Evolutionary conservation across 2,888 invertebrate species (phyloP).

Genomic region (Himalopsyche japonica): DNA sequence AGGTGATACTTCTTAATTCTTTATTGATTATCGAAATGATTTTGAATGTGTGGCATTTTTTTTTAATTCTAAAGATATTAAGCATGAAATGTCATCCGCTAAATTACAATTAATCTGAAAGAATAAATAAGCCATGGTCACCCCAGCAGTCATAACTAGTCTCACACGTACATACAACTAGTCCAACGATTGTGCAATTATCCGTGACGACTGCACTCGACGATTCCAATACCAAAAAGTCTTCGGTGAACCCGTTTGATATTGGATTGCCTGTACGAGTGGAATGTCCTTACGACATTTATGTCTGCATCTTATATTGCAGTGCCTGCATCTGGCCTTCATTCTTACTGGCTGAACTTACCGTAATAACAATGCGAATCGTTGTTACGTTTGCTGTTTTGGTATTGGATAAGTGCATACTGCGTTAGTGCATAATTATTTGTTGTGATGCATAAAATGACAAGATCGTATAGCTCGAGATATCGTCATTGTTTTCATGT

Average conservation of each 20-base stretch:
- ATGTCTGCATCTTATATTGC: not conserved
- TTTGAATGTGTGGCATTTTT: too few species aligned
- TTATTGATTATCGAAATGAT: too few species aligned
- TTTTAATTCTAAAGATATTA: too few species aligned
- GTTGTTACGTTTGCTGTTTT: slow-evolving; percentile 30
- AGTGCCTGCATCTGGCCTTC: slow-evolving; percentile 22
- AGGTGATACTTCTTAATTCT: too few species aligned
- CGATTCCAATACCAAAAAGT: not conserved
- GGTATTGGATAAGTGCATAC: not conserved
- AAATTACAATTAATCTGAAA: too few species aligned
- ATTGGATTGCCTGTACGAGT: not conserved
- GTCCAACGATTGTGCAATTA: slow-evolving; percentile 12
- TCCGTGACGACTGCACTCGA: not conserved
- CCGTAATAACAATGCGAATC: slow-evolving; percentile 30
- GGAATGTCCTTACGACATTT: not conserved
- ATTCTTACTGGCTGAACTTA: slow-evolving; percentile 18
- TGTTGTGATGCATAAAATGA: not conserved
- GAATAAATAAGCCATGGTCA: not conserved
- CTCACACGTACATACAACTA: not conserved
- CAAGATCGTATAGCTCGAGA: too few species aligned
- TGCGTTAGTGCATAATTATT: not conserved
- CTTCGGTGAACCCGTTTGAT: not conserved
- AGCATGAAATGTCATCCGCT: too few species aligned
- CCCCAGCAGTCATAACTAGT: not conserved
- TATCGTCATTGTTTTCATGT: too few species aligned